These are phyloP conservation scores for Anolis apletophallus DNA, from an alignment of 2,797 vertebrate species.

Conservation along the genomic window DNA sequence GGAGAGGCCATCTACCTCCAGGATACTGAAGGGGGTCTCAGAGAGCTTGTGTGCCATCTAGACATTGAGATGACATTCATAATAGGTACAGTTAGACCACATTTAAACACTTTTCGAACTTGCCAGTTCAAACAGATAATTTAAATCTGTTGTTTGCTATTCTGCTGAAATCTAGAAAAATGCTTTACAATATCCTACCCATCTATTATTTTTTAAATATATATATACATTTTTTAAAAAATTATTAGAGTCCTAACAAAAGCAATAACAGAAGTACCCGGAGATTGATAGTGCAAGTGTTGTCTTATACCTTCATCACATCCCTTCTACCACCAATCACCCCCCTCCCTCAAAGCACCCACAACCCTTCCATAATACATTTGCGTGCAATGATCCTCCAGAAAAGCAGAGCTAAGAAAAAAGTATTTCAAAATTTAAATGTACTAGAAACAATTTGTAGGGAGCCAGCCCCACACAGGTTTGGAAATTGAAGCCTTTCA, in stretches of 20 bases:
- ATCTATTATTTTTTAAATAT: not conserved
- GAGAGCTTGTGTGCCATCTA: not conserved
- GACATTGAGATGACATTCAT: not conserved
- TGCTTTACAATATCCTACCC: not conserved
- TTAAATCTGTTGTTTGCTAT: not conserved
- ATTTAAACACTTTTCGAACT: too few relatives aligned
- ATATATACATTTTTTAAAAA: not conserved
- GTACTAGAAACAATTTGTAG: not conserved
- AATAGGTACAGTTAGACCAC: not conserved
- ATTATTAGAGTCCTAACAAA: not conserved
- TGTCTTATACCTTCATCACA: not conserved
- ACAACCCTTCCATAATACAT: not conserved
- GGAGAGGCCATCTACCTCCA: not conserved
- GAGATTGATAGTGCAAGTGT: not conserved
- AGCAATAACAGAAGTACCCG: not conserved
- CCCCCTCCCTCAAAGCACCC: not conserved
- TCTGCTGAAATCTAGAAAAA: not conserved
- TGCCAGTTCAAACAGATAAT: not conserved
- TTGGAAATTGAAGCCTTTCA: not conserved
- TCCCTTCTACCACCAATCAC: too few relatives aligned
- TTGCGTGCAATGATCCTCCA: not conserved
- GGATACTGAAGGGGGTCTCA: not conserved
- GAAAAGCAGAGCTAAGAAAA: not conserved
- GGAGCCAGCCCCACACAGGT: not conserved
- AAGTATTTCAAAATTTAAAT: not conserved